Evolutionary conservation across 2,888 invertebrate species (phyloP).

Genomic region (Aphidius colemani): DNA sequence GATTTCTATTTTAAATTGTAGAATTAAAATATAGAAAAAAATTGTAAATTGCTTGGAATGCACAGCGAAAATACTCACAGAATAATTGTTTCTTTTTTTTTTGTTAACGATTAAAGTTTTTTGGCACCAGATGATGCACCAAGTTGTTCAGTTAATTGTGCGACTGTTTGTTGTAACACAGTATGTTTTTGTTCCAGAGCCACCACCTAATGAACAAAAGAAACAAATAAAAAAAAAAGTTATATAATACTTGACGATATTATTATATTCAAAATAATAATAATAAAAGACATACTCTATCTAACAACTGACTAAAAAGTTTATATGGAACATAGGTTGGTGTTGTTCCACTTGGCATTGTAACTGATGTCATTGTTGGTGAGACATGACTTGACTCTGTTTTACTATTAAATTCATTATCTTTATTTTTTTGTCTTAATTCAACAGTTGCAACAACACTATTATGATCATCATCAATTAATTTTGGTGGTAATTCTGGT

Average conservation of each 20-base stretch:
- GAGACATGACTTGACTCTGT: conserved; percentile 36
- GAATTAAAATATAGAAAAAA: conserved; percentile 23
- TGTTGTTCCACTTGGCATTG: conserved; percentile 32
- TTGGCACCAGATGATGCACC: conserved; percentile 36
- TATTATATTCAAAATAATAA: neutral
- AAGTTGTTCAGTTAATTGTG: conserved; percentile 49
- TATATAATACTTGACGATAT: too few relatives aligned
- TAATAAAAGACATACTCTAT: conserved; percentile 46
- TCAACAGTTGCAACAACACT: conserved; percentile 40
- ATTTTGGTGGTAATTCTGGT: conserved; percentile 32
- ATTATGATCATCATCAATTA: conserved; percentile 38
- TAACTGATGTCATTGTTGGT: conserved; percentile 27
- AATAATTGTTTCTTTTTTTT: conserved; percentile 1
- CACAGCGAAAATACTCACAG: conserved; percentile 28
- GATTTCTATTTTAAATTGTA: conserved; percentile 20
- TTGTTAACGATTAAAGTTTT: conserved; percentile 33
- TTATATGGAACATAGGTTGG: conserved; percentile 55
- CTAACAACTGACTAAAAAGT: conserved; percentile 53
- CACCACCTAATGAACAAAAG: conserved; percentile 41
- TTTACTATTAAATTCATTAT: conserved; percentile 35
- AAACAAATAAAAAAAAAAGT: conserved; percentile 1
- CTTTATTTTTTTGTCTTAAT: conserved; percentile 39
- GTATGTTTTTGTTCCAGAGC: conserved; percentile 51
- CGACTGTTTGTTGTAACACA: conserved; percentile 47
- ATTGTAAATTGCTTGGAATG: conserved; percentile 31